Evolutionary conservation across 2,888 invertebrate genomes (phyloP).

Genomic region (Himalopsyche tibetana): DNA sequence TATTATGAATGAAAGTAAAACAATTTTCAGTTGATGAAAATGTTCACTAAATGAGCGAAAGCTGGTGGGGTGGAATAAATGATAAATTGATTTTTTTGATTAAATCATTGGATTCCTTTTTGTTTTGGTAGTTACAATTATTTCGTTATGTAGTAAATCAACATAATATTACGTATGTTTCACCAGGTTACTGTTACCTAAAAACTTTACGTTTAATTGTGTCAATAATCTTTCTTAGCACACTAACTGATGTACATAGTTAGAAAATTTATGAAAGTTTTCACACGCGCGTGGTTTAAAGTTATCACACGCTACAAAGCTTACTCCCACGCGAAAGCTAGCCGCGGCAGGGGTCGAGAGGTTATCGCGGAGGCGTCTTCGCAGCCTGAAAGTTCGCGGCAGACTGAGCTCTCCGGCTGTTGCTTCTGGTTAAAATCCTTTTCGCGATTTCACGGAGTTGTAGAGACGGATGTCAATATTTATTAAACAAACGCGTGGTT

Average conservation of each 20-base stretch:
- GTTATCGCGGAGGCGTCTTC: not conserved
- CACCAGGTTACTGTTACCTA: not conserved
- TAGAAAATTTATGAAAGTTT: slow-evolving; percentile 49
- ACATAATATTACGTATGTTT: not conserved
- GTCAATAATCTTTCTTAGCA: slow-evolving; percentile 24
- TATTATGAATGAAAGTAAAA: too few species aligned
- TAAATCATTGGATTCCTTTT: too few species aligned
- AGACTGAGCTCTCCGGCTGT: slow-evolving; percentile 41
- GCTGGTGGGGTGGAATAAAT: too few species aligned
- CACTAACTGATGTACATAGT: slow-evolving; percentile 41
- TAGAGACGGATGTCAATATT: slow-evolving; percentile 42
- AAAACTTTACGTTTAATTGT: slow-evolving; percentile 19
- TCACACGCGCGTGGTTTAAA: slow-evolving; percentile 3
- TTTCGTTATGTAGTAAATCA: too few species aligned
- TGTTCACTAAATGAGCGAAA: too few species aligned
- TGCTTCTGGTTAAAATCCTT: slow-evolving; percentile 33
- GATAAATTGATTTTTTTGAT: too few species aligned
- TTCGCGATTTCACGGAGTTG: slow-evolving; percentile 32
- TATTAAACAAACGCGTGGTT: slow-evolving; percentile 38
- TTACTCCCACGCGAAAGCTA: slow-evolving; percentile 35
- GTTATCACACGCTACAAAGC: slow-evolving; percentile 6
- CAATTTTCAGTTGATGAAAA: too few species aligned
- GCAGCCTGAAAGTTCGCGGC: slow-evolving; percentile 17
- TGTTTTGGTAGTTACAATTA: too few species aligned
- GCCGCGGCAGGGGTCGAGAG: not conserved